Base-by-base conservation (phyloP, 2,113 vertebrate species). In the Nansenia antarctica region DNA sequence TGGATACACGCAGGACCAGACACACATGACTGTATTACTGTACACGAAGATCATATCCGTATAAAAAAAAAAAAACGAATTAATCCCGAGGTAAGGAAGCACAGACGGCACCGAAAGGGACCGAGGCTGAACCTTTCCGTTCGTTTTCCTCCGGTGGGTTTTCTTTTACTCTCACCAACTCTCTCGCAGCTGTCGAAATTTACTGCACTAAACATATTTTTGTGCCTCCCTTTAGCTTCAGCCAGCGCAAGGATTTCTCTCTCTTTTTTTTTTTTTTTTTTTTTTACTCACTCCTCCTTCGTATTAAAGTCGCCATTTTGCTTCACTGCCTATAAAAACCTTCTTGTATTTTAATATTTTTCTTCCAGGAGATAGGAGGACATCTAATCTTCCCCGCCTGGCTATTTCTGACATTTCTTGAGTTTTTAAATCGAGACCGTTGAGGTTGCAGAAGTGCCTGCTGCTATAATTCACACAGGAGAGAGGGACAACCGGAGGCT, bases 241-340 rank as follows among this genome's bases (percentile, higher is more conserved):
- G 80, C 75, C 83, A 89, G 86, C 90, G 90, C 88, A 81, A 88
- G 87, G 87, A 82, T 87, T 90, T n/a, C n/a, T n/a, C n/a, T n/a
- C n/a, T n/a, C n/a, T n/a, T n/a, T n/a, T n/a, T n/a, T n/a, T n/a
- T n/a, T n/a, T n/a, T n/a, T n/a, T 89, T 90, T 81, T 73, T 83
- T 87, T 84, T 85, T 53, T 87, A 90, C 92, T 90, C 92, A 90
- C 92, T 90, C 92, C 93, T 93, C 92, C 93, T 92, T 91, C 94
- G 92, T 89, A 92, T 92, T 94, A 95, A 95, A 95, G 95, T 95
- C 95, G 95, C 95, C 95, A 96, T 96, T 95, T 96, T 96, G 94
- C 94, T 94, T 94, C 91, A 90, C 88, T 92, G 93, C 91, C 90
- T 90, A 86, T 92, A 90, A 91, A 84, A 92, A 92, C 85, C 90